A percentile compares a stretch with the other conserved stretches of the same genome.
Conservation (phyloP, 2,888 invertebrate species). For the Tetragonisca angustula region DNA sequence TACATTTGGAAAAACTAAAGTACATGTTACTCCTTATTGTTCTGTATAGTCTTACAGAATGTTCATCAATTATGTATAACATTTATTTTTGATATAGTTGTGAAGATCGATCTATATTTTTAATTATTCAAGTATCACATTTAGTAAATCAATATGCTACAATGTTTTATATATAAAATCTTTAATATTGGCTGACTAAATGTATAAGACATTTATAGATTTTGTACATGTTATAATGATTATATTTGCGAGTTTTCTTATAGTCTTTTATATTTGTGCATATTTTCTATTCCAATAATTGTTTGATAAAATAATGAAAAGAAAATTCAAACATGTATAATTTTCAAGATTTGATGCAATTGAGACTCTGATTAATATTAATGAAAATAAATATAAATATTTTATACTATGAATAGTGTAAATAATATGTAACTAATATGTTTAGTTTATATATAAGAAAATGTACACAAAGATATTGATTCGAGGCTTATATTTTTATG, state of each 20-base stretch:
- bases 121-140: conserved; percentile 32
- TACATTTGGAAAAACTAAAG: conserved; percentile 35
- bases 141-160: conserved; percentile 37
- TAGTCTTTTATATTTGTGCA: conserved; percentile 21
- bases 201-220: conserved; percentile 25
- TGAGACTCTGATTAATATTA: conserved; percentile 7
- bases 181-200: conserved; percentile 28
- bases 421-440: conserved; percentile 58
- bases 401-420: conserved; percentile 65
- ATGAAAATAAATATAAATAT: conserved; percentile 36
- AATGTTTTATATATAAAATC: conserved; percentile 23
- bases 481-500: conserved; percentile 25
- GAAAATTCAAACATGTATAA: background rate
- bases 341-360: conserved; percentile 11
- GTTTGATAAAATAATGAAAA: background rate
- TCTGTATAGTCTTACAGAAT: conserved; percentile 14
- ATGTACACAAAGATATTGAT: conserved; percentile 36
- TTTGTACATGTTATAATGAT: conserved; percentile 25
- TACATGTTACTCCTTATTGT: conserved; percentile 39
- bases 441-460: conserved; percentile 19
- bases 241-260: conserved; percentile 15
- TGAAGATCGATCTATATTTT: conserved; percentile 30
- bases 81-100: conserved; percentile 34
- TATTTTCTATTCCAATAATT: conserved; percentile 4
- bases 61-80: conserved; percentile 17